Base-by-base conservation (phyloP, 1,140 invertebrate genomes). In the Lepidotrigona ventralis region DNA sequence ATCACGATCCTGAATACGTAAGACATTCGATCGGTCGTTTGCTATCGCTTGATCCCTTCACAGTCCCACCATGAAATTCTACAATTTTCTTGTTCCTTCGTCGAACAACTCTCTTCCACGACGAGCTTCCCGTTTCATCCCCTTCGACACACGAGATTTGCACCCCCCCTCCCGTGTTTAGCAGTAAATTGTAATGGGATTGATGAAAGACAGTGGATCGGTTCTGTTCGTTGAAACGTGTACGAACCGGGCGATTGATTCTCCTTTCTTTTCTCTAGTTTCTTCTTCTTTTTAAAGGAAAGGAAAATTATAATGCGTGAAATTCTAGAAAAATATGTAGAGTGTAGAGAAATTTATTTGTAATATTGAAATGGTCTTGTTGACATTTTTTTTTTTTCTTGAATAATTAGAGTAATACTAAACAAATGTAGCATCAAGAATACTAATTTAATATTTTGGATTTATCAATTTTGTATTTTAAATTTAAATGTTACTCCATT, bases 1-100 rank as follows among this genome's bases (percentile, higher is more conserved):
- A 33, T 2, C 51, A 46, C 6, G 19, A 15, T 54, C 51, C 63
- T 23, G 63, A 78, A 78, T 68, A 78, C 75, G 63, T 78, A 51
- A 78, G 53, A 60, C 33, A 29, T 33, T 78, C 46, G 56, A 75
- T 75, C 33, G 39, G 73, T 15, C 56, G 73, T 75, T 46, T 60
- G 39, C 23, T 75, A 39, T 46, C 23, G 14, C 9, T 75, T 17
- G 46, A 58, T 60, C 46, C 58, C 14, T 12, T 12, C 14, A 14
- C 1, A 26, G n/a, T 17, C 19, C 9, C 54, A 3, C 9, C 21
- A 64, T 53, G 15, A 78, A 64, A 78, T 68, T 68, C 46, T 68
- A 66, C 12, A n/a, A 51, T 46, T 46, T 46, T 46, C 39, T 46
- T 8, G 4, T 26, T 73, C 51, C n/a, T 21, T 11, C 21, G 19